phyloP scores from a whole-genome alignment of 2,797 vertebrate genomes.

The Echeneis naucrates region DNA sequence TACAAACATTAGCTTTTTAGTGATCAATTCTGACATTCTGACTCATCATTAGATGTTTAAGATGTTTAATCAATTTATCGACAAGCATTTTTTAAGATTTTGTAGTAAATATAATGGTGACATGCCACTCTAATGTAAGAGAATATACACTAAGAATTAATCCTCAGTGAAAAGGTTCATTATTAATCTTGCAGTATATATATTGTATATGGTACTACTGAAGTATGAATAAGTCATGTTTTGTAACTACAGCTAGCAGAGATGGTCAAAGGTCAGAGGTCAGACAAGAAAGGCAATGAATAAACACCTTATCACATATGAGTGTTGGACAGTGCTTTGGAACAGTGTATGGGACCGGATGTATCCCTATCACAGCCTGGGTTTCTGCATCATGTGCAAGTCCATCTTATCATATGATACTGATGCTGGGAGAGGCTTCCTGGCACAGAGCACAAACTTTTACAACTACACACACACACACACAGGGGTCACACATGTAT shows the following conservation, averaged over 20 bases:
- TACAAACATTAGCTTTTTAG: neutral
- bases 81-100: neutral
- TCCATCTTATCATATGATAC: conserved; percentile 83
- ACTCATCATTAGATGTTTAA: too few relatives aligned
- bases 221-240: neutral
- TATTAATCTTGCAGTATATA: too few relatives aligned
- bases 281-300: conserved; percentile 30
- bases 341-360: conserved; percentile 69
- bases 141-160: too few relatives aligned
- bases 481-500: conserved; percentile 18
- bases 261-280: conserved; percentile 52
- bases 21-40: neutral
- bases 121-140: neutral
- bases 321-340: conserved; percentile 23
- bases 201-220: neutral
- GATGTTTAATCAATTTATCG: neutral
- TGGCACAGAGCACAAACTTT: conserved; percentile 43
- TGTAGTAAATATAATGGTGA: neutral
- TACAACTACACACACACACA: conserved; percentile 11
- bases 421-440: conserved; percentile 78
- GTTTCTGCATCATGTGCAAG: conserved; percentile 76
- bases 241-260: neutral
- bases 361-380: conserved; percentile 63
- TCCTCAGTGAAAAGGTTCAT: too few relatives aligned
- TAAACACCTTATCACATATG: conserved; percentile 42